These are phyloP conservation scores for Sinocyclocheilus grahami DNA, from an alignment of 2,113 vertebrate species.

Conservation along the genomic window DNA sequence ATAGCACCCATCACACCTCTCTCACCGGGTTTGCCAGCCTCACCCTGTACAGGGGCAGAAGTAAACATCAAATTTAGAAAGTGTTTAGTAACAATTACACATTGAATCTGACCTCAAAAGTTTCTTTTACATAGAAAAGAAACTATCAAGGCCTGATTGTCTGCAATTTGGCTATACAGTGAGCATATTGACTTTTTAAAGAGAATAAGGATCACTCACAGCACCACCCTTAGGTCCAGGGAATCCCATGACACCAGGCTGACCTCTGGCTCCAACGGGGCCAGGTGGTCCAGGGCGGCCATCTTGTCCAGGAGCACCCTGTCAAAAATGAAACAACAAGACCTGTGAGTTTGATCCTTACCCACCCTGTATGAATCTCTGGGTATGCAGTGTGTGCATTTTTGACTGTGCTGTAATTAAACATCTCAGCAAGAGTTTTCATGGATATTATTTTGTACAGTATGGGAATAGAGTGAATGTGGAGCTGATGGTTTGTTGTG, in stretches of 20 bases:
- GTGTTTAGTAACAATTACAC: neutral
- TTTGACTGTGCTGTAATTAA: neutral
- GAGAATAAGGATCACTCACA: constrained; percentile 76
- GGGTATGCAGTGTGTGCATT: neutral
- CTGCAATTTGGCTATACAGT: neutral
- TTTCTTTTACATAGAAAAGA: neutral
- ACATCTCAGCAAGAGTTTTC: neutral
- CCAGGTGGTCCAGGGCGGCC: constrained; percentile 92
- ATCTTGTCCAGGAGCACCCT: constrained; percentile 95
- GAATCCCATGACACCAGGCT: constrained; percentile 98
- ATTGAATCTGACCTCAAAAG: neutral
- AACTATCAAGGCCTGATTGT: neutral
- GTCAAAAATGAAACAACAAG: neutral
- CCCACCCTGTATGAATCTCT: neutral
- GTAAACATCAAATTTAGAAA: constrained; percentile 2
- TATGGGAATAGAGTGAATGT: neutral
- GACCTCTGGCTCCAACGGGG: constrained; percentile 88
- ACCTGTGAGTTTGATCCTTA: neutral
- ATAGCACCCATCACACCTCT: constrained; percentile 86
- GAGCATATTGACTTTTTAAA: neutral
- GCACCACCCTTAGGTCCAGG: constrained; percentile 96
- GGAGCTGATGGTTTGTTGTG: neutral
- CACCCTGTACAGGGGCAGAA: constrained; percentile 77
- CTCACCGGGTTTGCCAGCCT: constrained; percentile 91
- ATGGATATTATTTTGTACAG: neutral